These are phyloP conservation scores for Alexandromys oeconomus DNA, from an alignment of 2,797 vertebrate genomes.

Conservation along the genomic window DNA sequence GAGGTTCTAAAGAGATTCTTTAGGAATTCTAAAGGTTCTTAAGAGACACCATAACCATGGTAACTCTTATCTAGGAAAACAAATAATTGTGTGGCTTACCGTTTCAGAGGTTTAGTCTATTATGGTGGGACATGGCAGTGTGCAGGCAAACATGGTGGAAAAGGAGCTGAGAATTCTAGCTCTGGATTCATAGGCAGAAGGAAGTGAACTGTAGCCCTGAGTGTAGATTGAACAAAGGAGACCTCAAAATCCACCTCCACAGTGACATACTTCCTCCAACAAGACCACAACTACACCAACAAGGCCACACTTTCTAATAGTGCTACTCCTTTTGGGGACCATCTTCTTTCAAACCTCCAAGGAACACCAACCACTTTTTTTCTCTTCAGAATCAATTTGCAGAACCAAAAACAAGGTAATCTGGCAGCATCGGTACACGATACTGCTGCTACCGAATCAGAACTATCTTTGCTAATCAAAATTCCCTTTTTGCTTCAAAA, in stretches of 20 bases:
- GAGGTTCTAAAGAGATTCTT: not conserved
- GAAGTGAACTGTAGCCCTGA: not conserved
- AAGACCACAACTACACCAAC: not conserved
- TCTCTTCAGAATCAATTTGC: not conserved
- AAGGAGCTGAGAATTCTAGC: not conserved
- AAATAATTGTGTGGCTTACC: not conserved
- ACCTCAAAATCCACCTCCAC: not conserved
- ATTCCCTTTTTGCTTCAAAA: slow-evolving; percentile 1
- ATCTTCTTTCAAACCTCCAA: not conserved
- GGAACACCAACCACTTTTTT: not conserved
- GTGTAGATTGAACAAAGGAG: not conserved
- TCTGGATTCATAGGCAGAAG: not conserved
- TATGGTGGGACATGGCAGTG: not conserved
- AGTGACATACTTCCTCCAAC: not conserved
- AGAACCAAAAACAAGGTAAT: not conserved
- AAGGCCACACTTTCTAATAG: not conserved
- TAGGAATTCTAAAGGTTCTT: not conserved
- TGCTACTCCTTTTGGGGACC: not conserved
- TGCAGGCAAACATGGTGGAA: not conserved
- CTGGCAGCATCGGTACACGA: not conserved
- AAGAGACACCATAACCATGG: not conserved
- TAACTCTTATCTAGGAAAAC: not conserved
- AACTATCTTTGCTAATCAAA: not conserved
- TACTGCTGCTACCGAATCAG: not conserved
- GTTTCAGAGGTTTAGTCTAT: not conserved